A percentile compares a stretch with the other conserved stretches of the same genome.
phyloP scores from a whole-genome alignment of 1,140 invertebrate species.

The Drosophila obscura region DNA sequence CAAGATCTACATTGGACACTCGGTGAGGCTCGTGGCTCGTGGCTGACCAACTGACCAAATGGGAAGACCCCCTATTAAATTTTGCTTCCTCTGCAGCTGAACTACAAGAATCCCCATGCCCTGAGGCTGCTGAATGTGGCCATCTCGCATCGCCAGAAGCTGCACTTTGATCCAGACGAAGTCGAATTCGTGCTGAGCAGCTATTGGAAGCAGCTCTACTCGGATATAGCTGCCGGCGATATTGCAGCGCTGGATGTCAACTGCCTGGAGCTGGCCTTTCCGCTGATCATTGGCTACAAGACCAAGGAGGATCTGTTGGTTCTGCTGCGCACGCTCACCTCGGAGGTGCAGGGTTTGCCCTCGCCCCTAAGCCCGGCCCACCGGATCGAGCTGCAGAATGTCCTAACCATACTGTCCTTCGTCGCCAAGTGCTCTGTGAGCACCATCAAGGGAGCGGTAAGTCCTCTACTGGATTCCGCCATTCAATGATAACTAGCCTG shows the following conservation, averaged over 20 bases:
- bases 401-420: slow-evolving; percentile 54
- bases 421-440: slow-evolving; percentile 75
- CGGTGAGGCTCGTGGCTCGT: slow-evolving; percentile 47
- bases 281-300: slow-evolving; percentile 77
- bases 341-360: slow-evolving; percentile 45
- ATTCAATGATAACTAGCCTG: no score
- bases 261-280: slow-evolving; percentile 60
- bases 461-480: not conserved
- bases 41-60: no score
- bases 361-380: slow-evolving; percentile 34
- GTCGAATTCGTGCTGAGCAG: slow-evolving; percentile 72
- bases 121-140: slow-evolving; percentile 70
- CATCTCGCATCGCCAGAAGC: slow-evolving; percentile 61
- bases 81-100: slow-evolving; percentile 34
- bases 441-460: slow-evolving; percentile 74
- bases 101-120: slow-evolving; percentile 70
- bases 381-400: slow-evolving; percentile 50
- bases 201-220: slow-evolving; percentile 73
- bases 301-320: slow-evolving; percentile 77
- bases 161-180: slow-evolving; percentile 77
- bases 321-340: slow-evolving; percentile 39
- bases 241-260: slow-evolving; percentile 23
- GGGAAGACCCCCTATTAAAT: not conserved
- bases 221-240: slow-evolving; percentile 47
- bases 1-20: slow-evolving; percentile 81